These are phyloP conservation scores for Dendrocopos noguchii DNA, from an alignment of 2,113 vertebrate species.

Conservation along the genomic window DNA sequence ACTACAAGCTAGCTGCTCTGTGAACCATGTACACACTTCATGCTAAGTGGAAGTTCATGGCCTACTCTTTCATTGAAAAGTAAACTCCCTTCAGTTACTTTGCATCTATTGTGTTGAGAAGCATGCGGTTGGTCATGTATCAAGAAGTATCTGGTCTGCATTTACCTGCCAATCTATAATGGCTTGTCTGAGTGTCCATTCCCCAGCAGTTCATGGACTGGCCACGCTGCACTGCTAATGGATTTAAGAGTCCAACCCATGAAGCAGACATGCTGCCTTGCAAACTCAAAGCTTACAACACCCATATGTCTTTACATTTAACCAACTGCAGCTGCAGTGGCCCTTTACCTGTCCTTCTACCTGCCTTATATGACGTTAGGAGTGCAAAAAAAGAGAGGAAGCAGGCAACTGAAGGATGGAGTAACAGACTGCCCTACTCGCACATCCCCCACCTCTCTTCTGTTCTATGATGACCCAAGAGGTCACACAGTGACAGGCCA, in stretches of 20 bases:
- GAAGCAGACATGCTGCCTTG: background rate
- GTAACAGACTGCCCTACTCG: background rate
- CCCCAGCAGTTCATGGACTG: background rate
- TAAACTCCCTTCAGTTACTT: background rate
- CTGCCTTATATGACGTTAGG: background rate
- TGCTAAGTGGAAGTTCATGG: background rate
- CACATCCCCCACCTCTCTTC: background rate
- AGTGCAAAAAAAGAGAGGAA: background rate
- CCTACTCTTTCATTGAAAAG: background rate
- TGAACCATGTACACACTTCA: background rate
- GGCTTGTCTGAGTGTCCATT: background rate
- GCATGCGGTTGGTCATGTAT: background rate
- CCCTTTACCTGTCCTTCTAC: background rate
- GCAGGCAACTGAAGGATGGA: background rate
- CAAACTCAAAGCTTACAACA: background rate
- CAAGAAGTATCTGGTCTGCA: background rate
- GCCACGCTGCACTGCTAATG: background rate
- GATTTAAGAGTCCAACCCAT: background rate
- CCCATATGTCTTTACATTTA: background rate
- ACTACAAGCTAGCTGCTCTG: background rate
- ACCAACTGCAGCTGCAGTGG: background rate
- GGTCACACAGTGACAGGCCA: background rate
- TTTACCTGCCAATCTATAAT: background rate
- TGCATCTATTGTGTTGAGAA: background rate
- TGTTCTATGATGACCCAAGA: background rate